Conservation (phyloP, 1,140 invertebrate species). For the Drosophila equinoxialis region DNA sequence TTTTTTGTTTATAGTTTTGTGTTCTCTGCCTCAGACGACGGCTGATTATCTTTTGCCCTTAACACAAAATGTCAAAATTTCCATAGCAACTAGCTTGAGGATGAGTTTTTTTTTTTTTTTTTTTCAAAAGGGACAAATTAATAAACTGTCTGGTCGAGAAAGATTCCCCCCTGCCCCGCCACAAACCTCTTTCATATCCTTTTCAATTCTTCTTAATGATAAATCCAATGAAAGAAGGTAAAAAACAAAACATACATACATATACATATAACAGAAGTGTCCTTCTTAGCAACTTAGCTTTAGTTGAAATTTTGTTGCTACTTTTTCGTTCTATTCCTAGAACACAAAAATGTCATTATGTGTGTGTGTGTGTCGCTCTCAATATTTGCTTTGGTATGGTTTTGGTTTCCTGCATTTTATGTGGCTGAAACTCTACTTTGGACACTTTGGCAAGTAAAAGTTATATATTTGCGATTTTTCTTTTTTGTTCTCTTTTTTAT, state of each 20-base stretch:
- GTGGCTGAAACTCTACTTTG: conserved; percentile 29
- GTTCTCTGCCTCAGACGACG: conserved; percentile 6
- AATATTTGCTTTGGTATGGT: conserved; percentile 35
- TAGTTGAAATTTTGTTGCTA: not conserved
- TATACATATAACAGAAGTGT: not conserved
- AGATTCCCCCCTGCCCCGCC: not conserved
- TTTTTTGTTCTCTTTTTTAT: conserved; percentile 13
- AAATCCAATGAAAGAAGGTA: conserved; percentile 2
- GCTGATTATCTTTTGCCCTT: not conserved
- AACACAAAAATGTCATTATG: conserved; percentile 9
- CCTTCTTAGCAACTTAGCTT: conserved; percentile 2
- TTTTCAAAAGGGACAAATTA: conserved; percentile 53
- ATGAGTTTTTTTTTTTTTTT: not conserved
- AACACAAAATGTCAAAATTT: conserved; percentile 22
- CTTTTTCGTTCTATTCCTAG: not conserved
- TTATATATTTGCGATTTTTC: conserved; percentile 34
- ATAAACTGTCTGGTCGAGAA: conserved; percentile 53
- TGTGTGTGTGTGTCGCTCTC: not conserved
- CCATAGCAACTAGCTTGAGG: conserved; percentile 20
- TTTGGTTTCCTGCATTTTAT: conserved; percentile 34
- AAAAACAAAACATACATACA: not conserved
- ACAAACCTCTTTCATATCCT: too few species aligned
- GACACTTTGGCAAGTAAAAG: conserved; percentile 35
- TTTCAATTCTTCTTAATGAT: not conserved
- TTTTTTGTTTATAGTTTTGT: not conserved